A percentile compares a stretch with the other conserved stretches of the same genome.
phyloP scores from a whole-genome alignment of 2,888 invertebrate species.

The Acanthacorydalis orientalis region DNA sequence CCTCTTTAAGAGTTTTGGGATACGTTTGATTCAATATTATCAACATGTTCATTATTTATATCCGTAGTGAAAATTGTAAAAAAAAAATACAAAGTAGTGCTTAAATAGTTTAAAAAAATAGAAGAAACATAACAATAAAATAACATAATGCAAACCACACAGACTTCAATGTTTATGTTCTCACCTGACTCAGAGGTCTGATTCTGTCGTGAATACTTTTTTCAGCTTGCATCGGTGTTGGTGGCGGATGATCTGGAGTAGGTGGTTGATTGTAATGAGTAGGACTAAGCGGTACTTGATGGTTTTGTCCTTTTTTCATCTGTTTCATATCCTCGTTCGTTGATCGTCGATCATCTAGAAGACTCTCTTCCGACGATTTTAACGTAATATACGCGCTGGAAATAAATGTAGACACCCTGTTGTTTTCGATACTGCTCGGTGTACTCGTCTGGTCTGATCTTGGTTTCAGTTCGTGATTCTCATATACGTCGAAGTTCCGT shows the following conservation, averaged over 20 bases:
- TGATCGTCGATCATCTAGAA: constrained; percentile 32
- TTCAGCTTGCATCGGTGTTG: constrained; percentile 76
- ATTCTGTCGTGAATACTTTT: constrained; percentile 80
- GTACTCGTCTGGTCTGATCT: constrained; percentile 15
- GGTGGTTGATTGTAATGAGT: constrained; percentile 84
- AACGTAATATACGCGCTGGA: constrained; percentile 36
- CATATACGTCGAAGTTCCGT: constrained; percentile 38
- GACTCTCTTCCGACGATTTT: constrained; percentile 40
- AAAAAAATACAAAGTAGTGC: constrained; percentile 11
- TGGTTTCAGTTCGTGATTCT: constrained; percentile 35
- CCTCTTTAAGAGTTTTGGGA: too few species aligned
- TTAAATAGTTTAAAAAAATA: constrained; percentile 35
- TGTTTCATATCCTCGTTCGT: constrained; percentile 9
- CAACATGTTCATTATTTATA: too few species aligned
- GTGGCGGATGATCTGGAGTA: constrained; percentile 88
- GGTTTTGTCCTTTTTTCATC: constrained; percentile 20
- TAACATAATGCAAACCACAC: too few species aligned
- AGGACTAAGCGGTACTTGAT: constrained; percentile 59
- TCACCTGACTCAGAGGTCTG: constrained; percentile 77
- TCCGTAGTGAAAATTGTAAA: not conserved
- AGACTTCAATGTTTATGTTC: constrained; percentile 22
- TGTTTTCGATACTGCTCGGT: constrained; percentile 18
- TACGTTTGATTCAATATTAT: too few species aligned
- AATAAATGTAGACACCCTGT: constrained; percentile 25
- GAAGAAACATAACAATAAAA: too few species aligned